Evolutionary conservation across 2,797 vertebrate species (phyloP).

Genomic region (Semotilus atromaculatus): DNA sequence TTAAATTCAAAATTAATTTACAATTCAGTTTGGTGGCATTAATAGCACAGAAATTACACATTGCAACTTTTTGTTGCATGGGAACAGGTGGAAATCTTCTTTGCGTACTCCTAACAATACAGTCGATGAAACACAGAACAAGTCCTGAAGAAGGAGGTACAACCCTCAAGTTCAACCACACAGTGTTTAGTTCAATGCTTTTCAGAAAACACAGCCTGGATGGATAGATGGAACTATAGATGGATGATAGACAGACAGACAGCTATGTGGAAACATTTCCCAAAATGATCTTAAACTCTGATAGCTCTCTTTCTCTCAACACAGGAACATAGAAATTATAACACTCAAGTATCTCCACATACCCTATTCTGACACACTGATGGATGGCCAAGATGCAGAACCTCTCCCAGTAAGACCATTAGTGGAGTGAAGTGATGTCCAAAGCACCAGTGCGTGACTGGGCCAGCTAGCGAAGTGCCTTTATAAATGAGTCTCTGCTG

Average conservation of each 20-base stretch:
- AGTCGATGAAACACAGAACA: background rate
- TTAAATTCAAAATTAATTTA: no score
- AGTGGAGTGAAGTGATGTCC: conserved; percentile 75
- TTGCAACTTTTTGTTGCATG: background rate
- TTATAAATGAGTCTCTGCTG: conserved; percentile 51
- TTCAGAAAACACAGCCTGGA: background rate
- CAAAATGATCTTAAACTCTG: background rate
- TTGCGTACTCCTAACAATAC: background rate
- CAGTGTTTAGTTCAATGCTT: background rate
- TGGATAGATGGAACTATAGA: background rate
- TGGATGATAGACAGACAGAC: background rate
- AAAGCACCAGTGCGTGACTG: conserved; percentile 77
- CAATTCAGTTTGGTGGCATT: background rate
- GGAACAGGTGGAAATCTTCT: background rate
- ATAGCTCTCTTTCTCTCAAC: background rate
- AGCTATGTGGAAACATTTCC: no score
- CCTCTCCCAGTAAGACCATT: conserved; percentile 79
- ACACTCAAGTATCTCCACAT: conserved; percentile 70
- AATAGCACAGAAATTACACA: background rate
- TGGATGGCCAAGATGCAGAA: conserved; percentile 74
- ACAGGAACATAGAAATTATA: conserved; percentile 61
- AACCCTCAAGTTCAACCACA: background rate
- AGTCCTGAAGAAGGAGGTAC: background rate
- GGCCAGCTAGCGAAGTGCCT: conserved; percentile 48
- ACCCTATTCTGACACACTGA: conserved; percentile 78